These are phyloP conservation scores for Euglossa dilemma DNA, from an alignment of 1,140 invertebrate species.

Conservation along the genomic window DNA sequence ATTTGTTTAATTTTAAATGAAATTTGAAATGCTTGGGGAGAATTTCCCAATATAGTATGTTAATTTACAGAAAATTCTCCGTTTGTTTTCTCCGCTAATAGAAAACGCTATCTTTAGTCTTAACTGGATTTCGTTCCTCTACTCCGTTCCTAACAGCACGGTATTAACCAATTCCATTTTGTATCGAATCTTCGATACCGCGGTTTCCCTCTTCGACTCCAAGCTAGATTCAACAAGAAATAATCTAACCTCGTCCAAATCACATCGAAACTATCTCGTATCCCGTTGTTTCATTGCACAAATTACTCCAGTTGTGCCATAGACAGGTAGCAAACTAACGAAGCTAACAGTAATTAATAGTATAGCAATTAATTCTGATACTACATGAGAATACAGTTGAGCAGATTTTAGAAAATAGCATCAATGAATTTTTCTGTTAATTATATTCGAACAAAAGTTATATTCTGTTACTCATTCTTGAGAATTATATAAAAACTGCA, in stretches of 20 bases:
- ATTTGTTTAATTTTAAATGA: no score
- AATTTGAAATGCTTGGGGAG: no score
- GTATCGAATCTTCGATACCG: not conserved
- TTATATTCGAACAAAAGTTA: no score
- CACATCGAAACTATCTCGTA: not conserved
- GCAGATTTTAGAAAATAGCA: no score
- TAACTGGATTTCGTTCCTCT: not conserved
- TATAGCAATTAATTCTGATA: no score
- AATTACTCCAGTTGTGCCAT: no score
- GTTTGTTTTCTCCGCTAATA: not conserved
- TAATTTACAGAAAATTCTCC: not conserved
- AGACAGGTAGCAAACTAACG: not conserved
- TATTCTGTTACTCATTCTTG: no score
- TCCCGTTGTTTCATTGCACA: not conserved
- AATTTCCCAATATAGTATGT: no score
- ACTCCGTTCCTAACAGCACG: not conserved
- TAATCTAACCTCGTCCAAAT: not conserved
- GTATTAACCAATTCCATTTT: constrained; percentile 7
- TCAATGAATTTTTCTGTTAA: no score
- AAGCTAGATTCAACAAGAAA: not conserved
- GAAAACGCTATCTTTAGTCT: not conserved
- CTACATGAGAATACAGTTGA: no score
- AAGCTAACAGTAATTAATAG: no score
- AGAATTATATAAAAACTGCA: no score
- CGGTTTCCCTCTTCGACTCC: not conserved